phyloP scores from a whole-genome alignment of 2,797 vertebrate genomes.

The Columba guinea region DNA sequence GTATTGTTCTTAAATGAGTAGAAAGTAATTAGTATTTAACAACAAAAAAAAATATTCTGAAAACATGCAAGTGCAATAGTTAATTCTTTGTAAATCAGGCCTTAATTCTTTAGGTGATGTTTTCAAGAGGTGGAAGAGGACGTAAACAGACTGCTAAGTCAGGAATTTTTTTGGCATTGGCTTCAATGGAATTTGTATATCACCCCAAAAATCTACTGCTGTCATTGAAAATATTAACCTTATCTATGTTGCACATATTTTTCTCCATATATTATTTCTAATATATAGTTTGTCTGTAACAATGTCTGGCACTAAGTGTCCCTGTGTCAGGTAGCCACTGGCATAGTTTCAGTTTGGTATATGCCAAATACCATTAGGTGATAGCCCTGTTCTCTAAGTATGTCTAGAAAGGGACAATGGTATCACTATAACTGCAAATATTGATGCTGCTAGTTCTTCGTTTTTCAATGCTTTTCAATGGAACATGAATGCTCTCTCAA shows the following conservation, averaged over 20 bases:
- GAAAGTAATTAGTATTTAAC: not conserved
- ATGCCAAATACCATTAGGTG: not conserved
- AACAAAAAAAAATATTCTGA: not conserved
- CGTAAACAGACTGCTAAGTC: not conserved
- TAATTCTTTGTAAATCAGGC: not conserved
- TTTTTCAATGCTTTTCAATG: not conserved
- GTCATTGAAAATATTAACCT: not conserved
- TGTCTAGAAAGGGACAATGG: not conserved
- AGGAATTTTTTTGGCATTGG: not conserved
- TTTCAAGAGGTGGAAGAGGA: not conserved
- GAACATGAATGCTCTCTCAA: not conserved
- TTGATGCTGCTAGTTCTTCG: fast-evolving
- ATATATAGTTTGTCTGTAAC: not conserved
- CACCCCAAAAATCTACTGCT: not conserved
- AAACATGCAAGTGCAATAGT: not conserved
- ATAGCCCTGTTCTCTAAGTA: fast-evolving
- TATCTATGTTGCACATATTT: not conserved
- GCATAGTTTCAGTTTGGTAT: not conserved
- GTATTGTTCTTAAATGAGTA: not conserved
- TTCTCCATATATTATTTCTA: not conserved
- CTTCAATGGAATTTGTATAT: not conserved
- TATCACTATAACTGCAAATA: not conserved
- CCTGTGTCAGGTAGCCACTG: not conserved
- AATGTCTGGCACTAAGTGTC: not conserved
- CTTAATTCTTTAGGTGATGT: not conserved